Evolutionary conservation across 1,140 invertebrate species (phyloP).

Genomic region (Diachasma alloeum): DNA sequence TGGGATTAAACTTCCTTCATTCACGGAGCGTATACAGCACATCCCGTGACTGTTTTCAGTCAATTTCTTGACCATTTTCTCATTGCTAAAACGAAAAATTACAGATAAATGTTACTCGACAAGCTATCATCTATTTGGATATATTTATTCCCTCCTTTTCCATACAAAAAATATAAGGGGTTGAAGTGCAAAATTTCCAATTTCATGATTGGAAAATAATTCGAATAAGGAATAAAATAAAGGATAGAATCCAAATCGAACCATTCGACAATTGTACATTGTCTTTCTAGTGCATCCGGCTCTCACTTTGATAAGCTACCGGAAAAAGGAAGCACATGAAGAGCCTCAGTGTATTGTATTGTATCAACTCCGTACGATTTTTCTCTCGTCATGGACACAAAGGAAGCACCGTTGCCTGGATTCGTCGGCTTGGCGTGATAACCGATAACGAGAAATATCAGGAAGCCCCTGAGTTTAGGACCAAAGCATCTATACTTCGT

Average conservation of each 20-base stretch:
- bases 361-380: neutral
- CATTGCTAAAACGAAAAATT: too few relatives aligned
- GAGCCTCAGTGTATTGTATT: neutral
- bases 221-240: too few relatives aligned
- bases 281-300: neutral
- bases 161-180: too few relatives aligned
- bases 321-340: neutral
- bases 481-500: neutral
- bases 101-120: too few relatives aligned
- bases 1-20: too few relatives aligned
- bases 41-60: too few relatives aligned
- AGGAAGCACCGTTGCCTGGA: constrained; percentile 12
- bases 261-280: neutral
- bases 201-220: too few relatives aligned
- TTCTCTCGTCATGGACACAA: constrained; percentile 16
- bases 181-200: too few relatives aligned
- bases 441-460: constrained; percentile 41
- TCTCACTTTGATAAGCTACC: neutral
- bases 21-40: too few relatives aligned
- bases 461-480: neutral
- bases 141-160: too few relatives aligned
- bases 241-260: neutral
- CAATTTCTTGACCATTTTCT: too few relatives aligned
- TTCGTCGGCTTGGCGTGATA: constrained; percentile 36
- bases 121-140: too few relatives aligned